A percentile compares a stretch with the other conserved stretches of the same genome.
Evolutionary conservation across 1,140 invertebrate genomes (phyloP).

Genomic region (Sitophilus oryzae): DNA sequence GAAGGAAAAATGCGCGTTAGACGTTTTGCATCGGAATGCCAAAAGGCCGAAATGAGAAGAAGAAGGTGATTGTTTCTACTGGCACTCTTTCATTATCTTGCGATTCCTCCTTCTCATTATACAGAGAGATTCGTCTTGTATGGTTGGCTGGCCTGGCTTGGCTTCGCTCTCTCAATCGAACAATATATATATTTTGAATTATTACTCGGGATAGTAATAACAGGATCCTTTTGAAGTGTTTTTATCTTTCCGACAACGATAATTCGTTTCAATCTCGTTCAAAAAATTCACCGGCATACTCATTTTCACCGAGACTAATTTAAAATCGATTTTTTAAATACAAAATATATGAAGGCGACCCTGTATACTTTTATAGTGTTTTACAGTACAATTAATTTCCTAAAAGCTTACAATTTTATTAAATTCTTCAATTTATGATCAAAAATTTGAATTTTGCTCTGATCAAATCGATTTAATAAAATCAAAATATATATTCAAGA

Average conservation of each 20-base stretch:
- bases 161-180: slow-evolving; percentile 9
- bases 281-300: no score
- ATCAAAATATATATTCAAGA: no score
- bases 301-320: no score
- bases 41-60: slow-evolving; percentile 19
- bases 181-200: slow-evolving; percentile 24
- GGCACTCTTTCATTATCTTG: slow-evolving; percentile 23
- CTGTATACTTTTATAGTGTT: no score
- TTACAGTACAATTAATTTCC: no score
- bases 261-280: no score
- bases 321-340: no score
- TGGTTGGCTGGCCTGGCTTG: slow-evolving; percentile 16
- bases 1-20: slow-evolving; percentile 14
- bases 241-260: background rate
- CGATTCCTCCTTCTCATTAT: slow-evolving; percentile 25
- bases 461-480: no score
- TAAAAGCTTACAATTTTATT: no score
- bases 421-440: no score
- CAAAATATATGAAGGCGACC: no score
- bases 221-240: background rate
- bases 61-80: slow-evolving; percentile 18
- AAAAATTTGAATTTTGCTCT: no score
- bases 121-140: slow-evolving; percentile 2
- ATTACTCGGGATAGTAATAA: slow-evolving; percentile 18
- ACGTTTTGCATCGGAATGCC: slow-evolving; percentile 18